Evolutionary conservation across 2,113 vertebrate species (phyloP).

Genomic region (Cairina moschata): DNA sequence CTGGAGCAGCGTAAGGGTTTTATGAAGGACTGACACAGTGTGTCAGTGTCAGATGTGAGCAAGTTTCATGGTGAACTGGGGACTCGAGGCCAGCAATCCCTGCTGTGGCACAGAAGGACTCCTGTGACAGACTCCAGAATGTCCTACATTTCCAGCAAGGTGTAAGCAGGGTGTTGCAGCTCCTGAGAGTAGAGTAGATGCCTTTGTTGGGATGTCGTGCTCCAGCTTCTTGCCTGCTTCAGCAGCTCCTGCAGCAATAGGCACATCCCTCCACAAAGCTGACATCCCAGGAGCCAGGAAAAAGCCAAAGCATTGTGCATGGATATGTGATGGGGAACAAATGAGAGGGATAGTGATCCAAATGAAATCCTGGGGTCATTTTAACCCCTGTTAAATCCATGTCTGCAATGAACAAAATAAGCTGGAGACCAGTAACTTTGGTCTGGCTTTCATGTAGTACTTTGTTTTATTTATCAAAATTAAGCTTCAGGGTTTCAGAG

Average conservation of each 20-base stretch:
- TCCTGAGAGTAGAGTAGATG: not conserved
- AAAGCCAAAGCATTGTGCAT: not conserved
- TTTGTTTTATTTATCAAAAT: slow-evolving; percentile 8
- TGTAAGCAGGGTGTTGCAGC: not conserved
- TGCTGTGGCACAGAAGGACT: not conserved
- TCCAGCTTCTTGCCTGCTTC: not conserved
- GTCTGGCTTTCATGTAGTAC: not conserved
- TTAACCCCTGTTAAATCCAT: not conserved
- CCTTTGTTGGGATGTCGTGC: not conserved
- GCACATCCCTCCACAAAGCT: not conserved
- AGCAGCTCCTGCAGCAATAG: not conserved
- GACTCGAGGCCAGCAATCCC: not conserved
- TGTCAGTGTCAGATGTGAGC: not conserved
- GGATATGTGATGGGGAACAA: not conserved
- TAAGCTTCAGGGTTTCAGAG: not conserved
- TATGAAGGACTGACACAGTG: not conserved
- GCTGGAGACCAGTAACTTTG: not conserved
- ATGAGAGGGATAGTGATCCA: rapidly evolving
- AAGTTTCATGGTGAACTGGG: not conserved
- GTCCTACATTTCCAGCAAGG: not conserved
- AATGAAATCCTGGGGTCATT: not conserved
- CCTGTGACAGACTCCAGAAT: not conserved
- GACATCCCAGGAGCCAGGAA: not conserved
- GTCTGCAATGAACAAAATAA: not conserved
- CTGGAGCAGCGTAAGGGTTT: not conserved